A percentile compares a stretch with the other conserved stretches of the same genome.
phyloP scores from a whole-genome alignment of 2,888 invertebrate genomes.

The Blastobasis adustella region DNA sequence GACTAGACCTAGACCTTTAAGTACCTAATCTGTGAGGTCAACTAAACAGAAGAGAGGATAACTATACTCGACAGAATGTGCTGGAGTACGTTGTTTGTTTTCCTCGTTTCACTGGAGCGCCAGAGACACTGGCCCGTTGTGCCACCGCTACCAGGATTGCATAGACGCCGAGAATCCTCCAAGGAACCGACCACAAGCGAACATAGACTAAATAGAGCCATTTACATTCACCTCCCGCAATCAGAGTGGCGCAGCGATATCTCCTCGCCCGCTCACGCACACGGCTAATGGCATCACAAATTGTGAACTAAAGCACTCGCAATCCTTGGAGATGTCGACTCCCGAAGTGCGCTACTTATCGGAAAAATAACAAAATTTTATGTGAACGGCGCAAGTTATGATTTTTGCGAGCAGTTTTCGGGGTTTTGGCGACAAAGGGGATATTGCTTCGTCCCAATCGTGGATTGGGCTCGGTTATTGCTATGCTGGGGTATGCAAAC shows the following conservation, averaged over 20 bases:
- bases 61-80: no score
- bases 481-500: no score
- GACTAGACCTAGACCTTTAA: no score
- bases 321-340: conserved; percentile 45
- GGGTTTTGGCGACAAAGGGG: conserved; percentile 1
- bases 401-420: conserved; percentile 25
- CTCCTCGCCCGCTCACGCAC: conserved; percentile 47
- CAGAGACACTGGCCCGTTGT: no score
- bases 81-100: no score
- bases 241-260: conserved; percentile 36
- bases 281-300: conserved; percentile 62
- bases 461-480: no score
- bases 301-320: conserved; percentile 52
- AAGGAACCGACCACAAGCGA: conserved; percentile 27
- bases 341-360: conserved; percentile 33
- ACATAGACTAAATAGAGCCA: conserved; percentile 69
- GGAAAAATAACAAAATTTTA: conserved; percentile 63
- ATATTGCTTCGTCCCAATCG: neutral
- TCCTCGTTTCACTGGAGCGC: no score
- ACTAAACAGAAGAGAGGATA: no score
- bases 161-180: conserved; percentile 61
- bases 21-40: no score
- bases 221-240: conserved; percentile 62
- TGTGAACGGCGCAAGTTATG: conserved; percentile 32
- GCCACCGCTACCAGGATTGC: conserved; percentile 42